Base-by-base conservation (phyloP, 2,888 invertebrate genomes). In the Sepiola atlantica region DNA sequence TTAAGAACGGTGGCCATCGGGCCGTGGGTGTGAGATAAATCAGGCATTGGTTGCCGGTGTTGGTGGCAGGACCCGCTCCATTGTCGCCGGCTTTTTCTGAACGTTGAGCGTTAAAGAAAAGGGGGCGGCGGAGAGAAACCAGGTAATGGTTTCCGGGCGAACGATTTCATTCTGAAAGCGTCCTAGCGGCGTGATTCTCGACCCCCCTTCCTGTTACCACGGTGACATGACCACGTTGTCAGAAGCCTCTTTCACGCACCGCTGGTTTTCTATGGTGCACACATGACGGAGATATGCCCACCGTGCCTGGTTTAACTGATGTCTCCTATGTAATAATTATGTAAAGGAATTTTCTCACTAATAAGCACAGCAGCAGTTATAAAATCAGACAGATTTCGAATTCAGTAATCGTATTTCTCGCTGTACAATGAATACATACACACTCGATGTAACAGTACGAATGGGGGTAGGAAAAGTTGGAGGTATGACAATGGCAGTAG, bases 11-110 rank as follows among this genome's bases (percentile, higher is more conserved):
- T 77, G 77, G 32, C 77, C 32, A 77, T 77, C 77, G n/a, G 77
- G 77, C 77, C 77, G 77, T 77, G 77, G n/a, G n/a, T 77, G n/a
- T 77, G 77, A 77, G 77, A 77, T 77, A 77, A 77, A 77, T 77
- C 77, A 77, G 77, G n/a, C 77, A 32, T 77, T 77, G 77, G 77
- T 32, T 77, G n/a, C 77, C 77, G 16, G 77, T 77, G 77, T 77
- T 18, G 77, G 77, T 77, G 77, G 77, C 77, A 77, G 77, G 77
- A 77, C 77, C 77, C 32, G n/a, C n/a, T 77, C 77, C 77, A 77
- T 77, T 77, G 77, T 77, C 77, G 32, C 77, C 32, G 14, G 77
- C 14, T 77, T 32, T 4, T 77, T 77, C 77, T 77, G 32, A 77
- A 32, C 77, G 45, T 45, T 45, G 14, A n/a, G 77, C 14, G 77